Base-by-base conservation (phyloP, 2,888 invertebrate genomes). In the Elgonia sp. region DNA sequence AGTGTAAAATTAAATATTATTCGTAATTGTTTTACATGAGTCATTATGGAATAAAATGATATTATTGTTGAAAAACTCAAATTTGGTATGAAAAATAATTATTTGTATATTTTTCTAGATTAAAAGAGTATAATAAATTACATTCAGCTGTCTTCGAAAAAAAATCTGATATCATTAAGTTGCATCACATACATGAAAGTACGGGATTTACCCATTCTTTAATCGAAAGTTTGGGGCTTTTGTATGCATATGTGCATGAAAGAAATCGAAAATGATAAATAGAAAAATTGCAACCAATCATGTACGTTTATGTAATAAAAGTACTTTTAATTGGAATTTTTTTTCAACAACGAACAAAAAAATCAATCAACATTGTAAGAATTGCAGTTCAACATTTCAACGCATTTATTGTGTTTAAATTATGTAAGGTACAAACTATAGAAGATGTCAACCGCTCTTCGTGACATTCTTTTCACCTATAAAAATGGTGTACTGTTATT, bases 101-200 rank as follows among this genome's bases (percentile, higher is more conserved):
- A 62, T 57, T 3, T 57, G 6, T 57, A 14, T 55, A n/a, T 16
- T 20, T 20, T 60, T 57, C 20, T 20, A 3, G 20, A 20, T 3
- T 29, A 37, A 60, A 29, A 37, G 9, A 60, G 14, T 16, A 14
- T 14, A 16, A 16, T 37, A 60, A 60, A 60, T 21, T 21, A 9
- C 6, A 21, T 16, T 60, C 9, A 39, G 62, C 7, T 62, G 55
- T 46, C n/a, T 75, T 75, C 21, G 16, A 20, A 63, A 77, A 53
- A 67, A 53, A 60, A 63, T 8, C 77, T 40, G 39, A 39, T 62
- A 18, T 55, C 77, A 55, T 46, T 12, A 65, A 72, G 72, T 81
- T 81, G 39, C 81, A 53, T 53, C 70, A 81, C 63, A 18, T 39
- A 76, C 5, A 67, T 46, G 72, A 81, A 81, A 81, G 81, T 81